These are phyloP conservation scores for Capreolus pygargus DNA, from an alignment of 2,113 vertebrate genomes.

Conservation along the genomic window DNA sequence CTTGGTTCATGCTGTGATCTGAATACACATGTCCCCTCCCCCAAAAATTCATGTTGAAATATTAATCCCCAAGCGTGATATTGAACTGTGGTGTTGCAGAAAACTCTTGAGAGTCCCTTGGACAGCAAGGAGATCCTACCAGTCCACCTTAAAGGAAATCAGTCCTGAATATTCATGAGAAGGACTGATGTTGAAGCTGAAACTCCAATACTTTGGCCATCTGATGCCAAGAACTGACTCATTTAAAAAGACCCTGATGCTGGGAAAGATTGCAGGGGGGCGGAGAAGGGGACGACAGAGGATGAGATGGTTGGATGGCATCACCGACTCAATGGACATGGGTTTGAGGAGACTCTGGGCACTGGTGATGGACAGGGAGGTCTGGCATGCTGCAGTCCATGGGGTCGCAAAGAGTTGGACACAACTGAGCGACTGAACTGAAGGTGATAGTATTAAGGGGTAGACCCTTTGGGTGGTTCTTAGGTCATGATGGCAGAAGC, in stretches of 20 bases:
- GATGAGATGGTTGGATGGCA: neutral
- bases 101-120: neutral
- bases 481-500: neutral
- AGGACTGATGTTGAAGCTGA: neutral
- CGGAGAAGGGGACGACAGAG: accelerated
- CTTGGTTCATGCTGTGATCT: neutral
- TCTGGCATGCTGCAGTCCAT: neutral
- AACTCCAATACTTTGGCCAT: neutral
- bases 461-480: neutral
- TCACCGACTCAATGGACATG: neutral
- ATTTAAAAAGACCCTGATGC: neutral
- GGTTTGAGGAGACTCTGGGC: neutral
- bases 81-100: neutral
- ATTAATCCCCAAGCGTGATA: neutral
- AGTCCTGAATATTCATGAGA: neutral
- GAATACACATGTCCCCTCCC: neutral
- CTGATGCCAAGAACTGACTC: accelerated
- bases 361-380: neutral
- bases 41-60: neutral
- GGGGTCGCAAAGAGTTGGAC: accelerated
- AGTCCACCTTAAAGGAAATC: neutral
- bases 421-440: neutral
- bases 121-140: neutral
- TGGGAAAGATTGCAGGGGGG: neutral
- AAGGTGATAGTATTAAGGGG: neutral